Evolutionary conservation across 2,113 vertebrate species (phyloP), one percentile per base, ranked within the genome.

Genomic region (Mus pahari): DNA sequence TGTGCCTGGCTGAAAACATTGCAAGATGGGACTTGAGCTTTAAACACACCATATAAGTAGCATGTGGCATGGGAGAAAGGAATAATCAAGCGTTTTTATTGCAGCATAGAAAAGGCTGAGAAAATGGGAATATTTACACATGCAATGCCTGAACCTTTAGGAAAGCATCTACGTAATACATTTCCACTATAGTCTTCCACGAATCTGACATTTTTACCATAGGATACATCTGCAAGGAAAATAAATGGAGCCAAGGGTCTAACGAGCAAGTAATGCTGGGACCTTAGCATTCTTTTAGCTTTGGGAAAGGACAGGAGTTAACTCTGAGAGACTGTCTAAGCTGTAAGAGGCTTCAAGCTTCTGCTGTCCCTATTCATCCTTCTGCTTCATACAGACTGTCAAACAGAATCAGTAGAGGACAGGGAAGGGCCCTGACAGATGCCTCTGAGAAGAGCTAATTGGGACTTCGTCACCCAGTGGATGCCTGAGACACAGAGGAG

Each of bases 401-500:
- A 96, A 82, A 92, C 33, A 64, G 86, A 94, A 95, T 88, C 7
- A 19, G 93, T 31, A 55, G 91, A 97, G 92, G 86, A 92, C 96
- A 95, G 81, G 36, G 89, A 74, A 90, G 81, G 77, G 74, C 73
- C 93, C 74, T 97, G 96, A 98, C 95, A 98, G 87, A 94, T 96
- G 94, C 90, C 96, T 92, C 83, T 53, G 86, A 91, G 97, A 94
- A 64, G 62, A 95, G 91, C 92, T 97, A 98, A 98, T 94, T 97
- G 93, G 93, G 90, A 96, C 70, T 89, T 62, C 36, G 60, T 48
- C 79, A 94, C 82, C 91, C 93, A 93, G 22, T 33, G 77, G 78
- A 53, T 66, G 8, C 78, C 50, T 60, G 92, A 91, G 62, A 33
- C 39, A 45, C 89, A 64, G 66, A 94, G 87, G 50, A 64, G 55